Base-by-base conservation (phyloP, 1,140 invertebrate species). In the Phthorimaea operculella region DNA sequence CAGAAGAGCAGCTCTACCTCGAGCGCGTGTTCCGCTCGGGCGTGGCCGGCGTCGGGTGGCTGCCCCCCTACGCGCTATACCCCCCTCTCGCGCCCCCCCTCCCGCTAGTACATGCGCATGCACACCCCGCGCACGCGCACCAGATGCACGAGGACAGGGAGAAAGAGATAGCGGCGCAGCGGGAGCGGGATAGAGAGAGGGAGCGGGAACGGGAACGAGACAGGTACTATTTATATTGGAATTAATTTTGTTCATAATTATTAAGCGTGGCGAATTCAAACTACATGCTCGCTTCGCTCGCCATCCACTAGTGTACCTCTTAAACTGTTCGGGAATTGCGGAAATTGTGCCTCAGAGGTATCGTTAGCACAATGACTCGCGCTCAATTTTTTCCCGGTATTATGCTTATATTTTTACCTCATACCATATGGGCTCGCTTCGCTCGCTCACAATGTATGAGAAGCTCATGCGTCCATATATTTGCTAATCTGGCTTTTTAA, bases 1-100 rank as follows among this genome's bases (percentile, higher is more conserved):
- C 81, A 4, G 81, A 84, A 55, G 81, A 84, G 62, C 81, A 84
- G 57, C 72, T 84, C 74, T 84, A 84, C 70, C 68, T 84, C 33
- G 81, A 84, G 64, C 76, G 81, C 7, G 63, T 84, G 64, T 82
- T 84, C 66, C 79, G 81, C 53, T 68, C 77, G 64, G 79, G 80
- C 53, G 76, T 76, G 45, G n/a, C n/a, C n/a, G 78, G 79, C 58
- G 79, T 79, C 55, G 75, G 78, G 58, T 83, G 80, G 80, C 63
- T 83, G 53, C 80, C 80, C 16, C 80, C 80, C 7, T 83, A 83
- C 68, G 74, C 79, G 60, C 70, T 81, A 44, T 83, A 83, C 64
- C 78, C 80, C 47, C 80, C 70, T 15, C 70, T 83, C 1, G 76
- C 75, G 52, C 76, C 76, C 55, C 76, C 72, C 36, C 59, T 78